A percentile compares a stretch with the other conserved stretches of the same genome.
These are phyloP conservation scores for Candidula unifasciata DNA, from an alignment of 2,888 invertebrate species.

Conservation along the genomic window DNA sequence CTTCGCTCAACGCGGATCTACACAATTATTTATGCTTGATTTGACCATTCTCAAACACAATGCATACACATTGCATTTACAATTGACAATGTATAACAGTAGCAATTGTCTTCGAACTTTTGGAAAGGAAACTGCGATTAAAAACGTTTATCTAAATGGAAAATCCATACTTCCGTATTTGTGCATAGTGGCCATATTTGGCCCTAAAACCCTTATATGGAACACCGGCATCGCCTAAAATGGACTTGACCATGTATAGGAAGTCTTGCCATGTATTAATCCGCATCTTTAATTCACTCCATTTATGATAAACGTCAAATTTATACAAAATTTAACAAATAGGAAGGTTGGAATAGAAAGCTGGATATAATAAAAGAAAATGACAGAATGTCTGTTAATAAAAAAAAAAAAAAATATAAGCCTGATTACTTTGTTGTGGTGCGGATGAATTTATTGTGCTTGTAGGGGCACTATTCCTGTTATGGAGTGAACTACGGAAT, in stretches of 20 bases:
- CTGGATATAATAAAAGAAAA: background rate
- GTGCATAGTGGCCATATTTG: conserved; percentile 74
- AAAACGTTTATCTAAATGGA: background rate
- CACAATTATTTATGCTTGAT: no score
- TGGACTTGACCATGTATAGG: conserved; percentile 41
- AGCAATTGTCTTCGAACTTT: background rate
- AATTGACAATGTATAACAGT: background rate
- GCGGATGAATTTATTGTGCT: conserved; percentile 37
- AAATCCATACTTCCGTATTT: conserved; percentile 48
- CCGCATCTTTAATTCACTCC: conserved; percentile 7
- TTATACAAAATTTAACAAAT: background rate
- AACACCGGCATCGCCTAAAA: conserved; percentile 32
- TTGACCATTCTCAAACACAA: no score
- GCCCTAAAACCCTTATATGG: conserved; percentile 76
- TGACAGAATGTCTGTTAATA: background rate
- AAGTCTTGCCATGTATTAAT: conserved; percentile 12
- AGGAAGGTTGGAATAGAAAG: background rate
- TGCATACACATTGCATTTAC: no score
- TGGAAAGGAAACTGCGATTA: background rate
- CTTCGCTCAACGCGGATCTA: no score
- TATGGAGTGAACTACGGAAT: conserved; percentile 44
- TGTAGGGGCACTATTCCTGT: conserved; percentile 46
- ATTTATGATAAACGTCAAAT: conserved; percentile 10
- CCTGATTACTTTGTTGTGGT: conserved; percentile 5
- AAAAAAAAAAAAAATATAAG: background rate